These are phyloP conservation scores for Oryzias melastigma DNA, from an alignment of 2,113 vertebrate genomes.

Conservation along the genomic window DNA sequence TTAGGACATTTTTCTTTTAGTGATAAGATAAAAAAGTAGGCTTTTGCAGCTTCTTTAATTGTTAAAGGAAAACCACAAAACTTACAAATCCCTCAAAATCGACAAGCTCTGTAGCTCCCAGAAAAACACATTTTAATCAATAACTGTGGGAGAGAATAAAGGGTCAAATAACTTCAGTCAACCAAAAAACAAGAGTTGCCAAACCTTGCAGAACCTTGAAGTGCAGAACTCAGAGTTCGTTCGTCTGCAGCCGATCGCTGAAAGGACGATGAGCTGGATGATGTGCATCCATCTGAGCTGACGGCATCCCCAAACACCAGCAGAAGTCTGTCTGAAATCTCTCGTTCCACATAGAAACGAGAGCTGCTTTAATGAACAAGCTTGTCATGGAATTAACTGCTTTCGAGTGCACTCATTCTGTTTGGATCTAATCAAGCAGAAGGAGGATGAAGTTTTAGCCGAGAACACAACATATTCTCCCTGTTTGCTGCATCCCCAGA, in stretches of 20 bases:
- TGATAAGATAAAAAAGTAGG: no score
- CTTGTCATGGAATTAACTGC: constrained; percentile 12
- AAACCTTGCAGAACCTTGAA: no score
- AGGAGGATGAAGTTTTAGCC: constrained; percentile 34
- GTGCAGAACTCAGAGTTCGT: no score
- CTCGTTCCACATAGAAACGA: constrained; percentile 72
- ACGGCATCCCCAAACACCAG: constrained; percentile 92
- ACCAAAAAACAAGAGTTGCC: no score
- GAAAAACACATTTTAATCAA: no score
- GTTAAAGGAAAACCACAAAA: no score
- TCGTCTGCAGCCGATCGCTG: constrained; percentile 82
- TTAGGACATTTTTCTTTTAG: no score
- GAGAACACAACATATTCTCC: constrained; percentile 11
- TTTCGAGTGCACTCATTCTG: constrained; percentile 10
- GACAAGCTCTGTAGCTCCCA: no score
- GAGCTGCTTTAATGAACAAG: constrained; percentile 33
- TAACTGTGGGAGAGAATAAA: no score
- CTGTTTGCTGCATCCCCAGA: constrained; percentile 72
- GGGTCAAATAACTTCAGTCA: no score
- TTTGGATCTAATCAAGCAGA: constrained; percentile 47
- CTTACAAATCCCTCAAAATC: no score
- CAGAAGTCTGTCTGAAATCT: constrained; percentile 88
- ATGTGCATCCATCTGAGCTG: constrained; percentile 84
- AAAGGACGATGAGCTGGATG: constrained; percentile 74
- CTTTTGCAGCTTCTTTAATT: no score